Base-by-base conservation (phyloP, 2,113 vertebrate genomes). In the Leptobrachium ailaonicum region DNA sequence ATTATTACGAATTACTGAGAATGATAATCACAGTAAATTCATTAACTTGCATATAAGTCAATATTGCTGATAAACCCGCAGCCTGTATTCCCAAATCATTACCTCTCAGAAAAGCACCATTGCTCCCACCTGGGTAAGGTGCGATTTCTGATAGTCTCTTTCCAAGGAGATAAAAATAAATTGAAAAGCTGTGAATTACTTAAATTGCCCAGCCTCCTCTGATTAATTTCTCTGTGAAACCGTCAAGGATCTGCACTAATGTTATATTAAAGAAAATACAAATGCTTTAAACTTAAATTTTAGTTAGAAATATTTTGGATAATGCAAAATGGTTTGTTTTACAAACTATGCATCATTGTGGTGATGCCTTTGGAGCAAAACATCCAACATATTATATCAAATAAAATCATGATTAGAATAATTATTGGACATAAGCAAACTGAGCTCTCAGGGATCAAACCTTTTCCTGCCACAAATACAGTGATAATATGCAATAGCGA, bases 141-240 rank as follows among this genome's bases (percentile, higher is more conserved):
- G 56, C 60, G 72, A 74, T 56, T 74, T 42, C 72, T 11, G 11
- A 42, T 50, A 60, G 56, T 14, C 6, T 74, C 53, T 74, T 67
- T 8, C 62, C 56, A 62, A n/a, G 54, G n/a, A 75, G 40, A 75
- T 75, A 32, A 43, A 41, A 56, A 13, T 63, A 75, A 74, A 74
- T 74, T 56, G 43, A 42, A 41, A 44, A 75, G 58, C 42, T n/a
- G 54, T 20, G 14, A 63, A 42, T 75, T 75, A 63, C 41, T 47
- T 75, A 12, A 60, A 60, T 12, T 14, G 13, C 56, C 56, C 4
- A 60, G 11, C 13, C 13, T 13, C 13, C 13, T 60, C 10, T 60
- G 56, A 60, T 60, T 60, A 13, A 1, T 12, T 60, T 60, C 10
- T 60, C 10, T 10, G 8, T 60, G 13, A 12, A 60, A 60, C 10